Base-by-base conservation (phyloP, 2,797 vertebrate species). In the Dendrocincla tyrannina region DNA sequence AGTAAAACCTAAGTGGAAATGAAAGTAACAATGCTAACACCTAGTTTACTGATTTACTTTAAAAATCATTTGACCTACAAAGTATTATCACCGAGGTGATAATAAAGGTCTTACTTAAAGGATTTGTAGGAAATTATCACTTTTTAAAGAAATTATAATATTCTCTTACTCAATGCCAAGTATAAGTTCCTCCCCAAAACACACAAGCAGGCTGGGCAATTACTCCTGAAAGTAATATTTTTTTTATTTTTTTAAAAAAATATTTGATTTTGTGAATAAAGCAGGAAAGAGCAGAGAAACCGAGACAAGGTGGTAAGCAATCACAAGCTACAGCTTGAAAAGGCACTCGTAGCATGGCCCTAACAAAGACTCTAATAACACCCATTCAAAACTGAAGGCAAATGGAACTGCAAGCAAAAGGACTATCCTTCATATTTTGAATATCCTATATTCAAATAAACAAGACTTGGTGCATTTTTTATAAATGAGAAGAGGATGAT, bases 301-400 rank as follows among this genome's bases (percentile, higher is more conserved):
- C 16, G n/a, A 58, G 59, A 73, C 27, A 81, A 47, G 17, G 17
- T 52, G 17, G 5, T 6, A 59, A 67, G n/a, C 3, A 62, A 33
- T 24, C 42, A 50, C 2, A 20, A 30, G 9, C 1, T 79, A 18
- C 24, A 75, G 27, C 33, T 59, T 85, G 63, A 42, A 55, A 77
- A 89, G 74, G 5, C 27, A 46, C 10, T 7, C 23, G 39, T 14
- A 70, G 10, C 13, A 20, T 7, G 11, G 27, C 25, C 24, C 24
- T 84, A 41, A 27, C 33, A 49, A 35, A 32, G 20, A 18, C 15
- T 67, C 32, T 24, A 41, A 63, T 13, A 76, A 67, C 20, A 59
- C 4, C 9, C 4, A 9, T 37, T 58, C 0, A 0, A 91, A 92
- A 13, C 9, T 30, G 33, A 63, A 13, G 39, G 47, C 11, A 88